Evolutionary conservation across 2,797 vertebrate genomes (phyloP).

Genomic region (Schizopygopsis malacanthus): DNA sequence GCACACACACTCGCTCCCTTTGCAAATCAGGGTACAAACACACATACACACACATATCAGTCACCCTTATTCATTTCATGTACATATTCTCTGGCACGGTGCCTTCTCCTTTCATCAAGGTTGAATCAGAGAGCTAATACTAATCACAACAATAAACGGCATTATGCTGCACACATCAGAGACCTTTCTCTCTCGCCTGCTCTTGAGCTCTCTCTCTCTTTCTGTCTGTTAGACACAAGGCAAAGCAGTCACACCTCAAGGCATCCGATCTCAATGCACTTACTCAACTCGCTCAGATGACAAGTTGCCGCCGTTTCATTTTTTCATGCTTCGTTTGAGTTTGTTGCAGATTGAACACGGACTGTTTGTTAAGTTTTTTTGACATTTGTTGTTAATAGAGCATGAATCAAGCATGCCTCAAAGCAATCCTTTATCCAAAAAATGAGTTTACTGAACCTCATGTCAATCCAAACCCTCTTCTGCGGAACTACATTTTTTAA

Average conservation of each 20-base stretch:
- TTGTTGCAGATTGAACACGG: neutral
- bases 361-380: constrained; percentile 13
- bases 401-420: constrained; percentile 15
- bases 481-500: no score
- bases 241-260: constrained; percentile 74
- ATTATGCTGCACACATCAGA: constrained; percentile 73
- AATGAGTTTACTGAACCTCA: neutral
- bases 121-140: constrained; percentile 70
- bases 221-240: constrained; percentile 59
- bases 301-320: constrained; percentile 19
- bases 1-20: constrained; percentile 61
- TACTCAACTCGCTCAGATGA: constrained; percentile 41
- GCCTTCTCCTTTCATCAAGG: constrained; percentile 78
- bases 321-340: constrained; percentile 35
- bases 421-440: constrained; percentile 3
- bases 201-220: constrained; percentile 57
- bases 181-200: constrained; percentile 43
- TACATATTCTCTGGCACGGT: constrained; percentile 69
- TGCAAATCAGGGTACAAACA: constrained; percentile 49
- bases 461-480: neutral
- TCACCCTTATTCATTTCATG: constrained; percentile 58
- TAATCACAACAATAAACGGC: constrained; percentile 75
- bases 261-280: constrained; percentile 53
- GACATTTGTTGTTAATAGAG: neutral
- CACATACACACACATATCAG: constrained; percentile 60